These are phyloP conservation scores for Indicator maculatus DNA, from an alignment of 2,113 vertebrate genomes.

Conservation along the genomic window DNA sequence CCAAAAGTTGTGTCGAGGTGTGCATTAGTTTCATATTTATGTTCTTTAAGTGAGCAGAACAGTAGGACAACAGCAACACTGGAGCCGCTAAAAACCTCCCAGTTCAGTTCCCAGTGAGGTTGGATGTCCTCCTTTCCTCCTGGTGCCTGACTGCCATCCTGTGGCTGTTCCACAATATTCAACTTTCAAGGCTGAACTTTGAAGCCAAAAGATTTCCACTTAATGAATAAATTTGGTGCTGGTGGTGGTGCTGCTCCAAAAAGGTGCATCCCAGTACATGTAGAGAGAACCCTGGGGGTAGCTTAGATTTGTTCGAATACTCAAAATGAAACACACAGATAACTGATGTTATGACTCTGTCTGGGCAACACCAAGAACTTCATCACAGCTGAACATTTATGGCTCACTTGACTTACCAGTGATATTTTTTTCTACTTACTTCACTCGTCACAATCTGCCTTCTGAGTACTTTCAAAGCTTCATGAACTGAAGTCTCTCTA, in stretches of 20 bases:
- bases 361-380: neutral
- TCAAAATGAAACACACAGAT: neutral
- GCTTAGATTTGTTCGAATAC: neutral
- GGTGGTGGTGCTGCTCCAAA: neutral
- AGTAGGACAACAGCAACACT: neutral
- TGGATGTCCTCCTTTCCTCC: neutral
- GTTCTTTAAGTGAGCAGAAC: neutral
- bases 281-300: neutral
- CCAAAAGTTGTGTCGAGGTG: neutral
- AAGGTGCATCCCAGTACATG: neutral
- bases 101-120: rapidly evolving
- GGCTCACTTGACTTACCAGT: no score
- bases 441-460: neutral
- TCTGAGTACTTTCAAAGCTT: neutral
- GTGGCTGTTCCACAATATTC: neutral
- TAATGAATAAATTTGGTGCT: no score
- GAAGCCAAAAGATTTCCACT: neutral
- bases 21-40: neutral
- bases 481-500: neutral
- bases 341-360: neutral
- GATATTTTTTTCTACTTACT: neutral
- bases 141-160: neutral
- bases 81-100: neutral
- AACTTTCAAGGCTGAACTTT: neutral
- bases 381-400: neutral